Conservation (phyloP, 2,113 vertebrate species). For the Myotis brandtii region DNA sequence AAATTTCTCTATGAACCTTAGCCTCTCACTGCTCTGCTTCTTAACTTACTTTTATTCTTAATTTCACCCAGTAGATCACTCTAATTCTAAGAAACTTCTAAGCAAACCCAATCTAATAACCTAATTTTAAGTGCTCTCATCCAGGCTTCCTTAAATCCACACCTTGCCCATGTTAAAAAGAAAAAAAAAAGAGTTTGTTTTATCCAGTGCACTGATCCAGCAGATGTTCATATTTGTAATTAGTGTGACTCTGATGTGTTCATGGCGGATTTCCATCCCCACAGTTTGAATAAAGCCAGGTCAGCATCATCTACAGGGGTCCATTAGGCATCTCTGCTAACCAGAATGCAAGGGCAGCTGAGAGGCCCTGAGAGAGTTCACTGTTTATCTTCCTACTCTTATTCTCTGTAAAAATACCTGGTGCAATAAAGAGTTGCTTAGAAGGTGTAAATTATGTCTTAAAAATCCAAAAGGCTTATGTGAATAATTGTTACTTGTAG, state of each 20-base stretch:
- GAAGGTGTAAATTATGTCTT: background rate
- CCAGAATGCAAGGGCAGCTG: background rate
- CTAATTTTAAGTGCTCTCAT: background rate
- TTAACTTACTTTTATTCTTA: slow-evolving; percentile 26
- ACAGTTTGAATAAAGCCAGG: background rate
- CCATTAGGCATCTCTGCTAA: background rate
- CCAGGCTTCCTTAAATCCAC: background rate
- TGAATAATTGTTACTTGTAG: background rate
- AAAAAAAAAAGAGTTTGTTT: background rate
- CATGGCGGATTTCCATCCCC: background rate
- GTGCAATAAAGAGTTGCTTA: background rate
- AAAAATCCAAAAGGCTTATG: background rate
- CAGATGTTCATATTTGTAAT: background rate
- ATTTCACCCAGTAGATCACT: background rate
- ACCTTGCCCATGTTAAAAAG: background rate
- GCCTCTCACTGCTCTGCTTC: background rate
- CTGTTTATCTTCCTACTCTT: background rate
- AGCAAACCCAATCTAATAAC: background rate
- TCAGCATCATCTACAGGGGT: background rate
- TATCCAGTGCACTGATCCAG: background rate
- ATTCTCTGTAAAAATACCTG: background rate
- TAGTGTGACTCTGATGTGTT: background rate
- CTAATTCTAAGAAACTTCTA: background rate
- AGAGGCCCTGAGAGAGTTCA: background rate
- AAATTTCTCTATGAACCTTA: background rate